Evolutionary conservation across 2,888 invertebrate genomes (phyloP), one percentile per base, ranked within the genome.

Genomic region (Blastobasis lacticolella): DNA sequence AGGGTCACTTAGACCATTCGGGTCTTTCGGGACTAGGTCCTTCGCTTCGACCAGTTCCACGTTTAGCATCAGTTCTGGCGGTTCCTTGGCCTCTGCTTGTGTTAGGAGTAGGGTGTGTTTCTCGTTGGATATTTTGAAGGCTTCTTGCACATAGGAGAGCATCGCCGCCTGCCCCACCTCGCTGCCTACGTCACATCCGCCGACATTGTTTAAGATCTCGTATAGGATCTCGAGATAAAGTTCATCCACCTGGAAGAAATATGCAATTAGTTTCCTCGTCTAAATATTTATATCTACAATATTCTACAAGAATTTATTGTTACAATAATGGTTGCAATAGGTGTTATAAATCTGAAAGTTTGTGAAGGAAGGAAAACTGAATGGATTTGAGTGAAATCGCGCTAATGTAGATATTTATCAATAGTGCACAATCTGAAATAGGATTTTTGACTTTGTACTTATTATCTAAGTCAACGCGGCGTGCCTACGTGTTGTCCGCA

Each of bases 1-100:
- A 0, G 99, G 99, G 83, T 99, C 99, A 66, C 97, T 97, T 60
- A 97, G 90, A n/a, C 98, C 96, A 72, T 95, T 96, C 0, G 95
- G 92, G 77, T 96, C 96, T 80, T 96, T 96, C 23, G 96, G 92
- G 56, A 91, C 90, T 45, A 96, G 80, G 65, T 95, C 95, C 83
- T 95, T 95, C 1, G 95, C 95, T 82, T 96, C 95, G 50, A 96
- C 92, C 5, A 96, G 91, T 82, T 96, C 95, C 7, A 96, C 93
- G 73, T 96, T 95, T 45, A 96, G 82, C 79, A 94, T 91, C 64
- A 96, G 88, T 66, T 95, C 94, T 0, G 96, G 96, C 1, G 95
- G 93, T 88, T 95, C 94, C 76, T 95, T 95, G 9, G 91, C 91
- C 69, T 91, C 91, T 0, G 94, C 95, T 56, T 90, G 89, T 48